Evolutionary conservation across 2,113 vertebrate genomes (phyloP).

Genomic region (Cephalopterus ornatus): DNA sequence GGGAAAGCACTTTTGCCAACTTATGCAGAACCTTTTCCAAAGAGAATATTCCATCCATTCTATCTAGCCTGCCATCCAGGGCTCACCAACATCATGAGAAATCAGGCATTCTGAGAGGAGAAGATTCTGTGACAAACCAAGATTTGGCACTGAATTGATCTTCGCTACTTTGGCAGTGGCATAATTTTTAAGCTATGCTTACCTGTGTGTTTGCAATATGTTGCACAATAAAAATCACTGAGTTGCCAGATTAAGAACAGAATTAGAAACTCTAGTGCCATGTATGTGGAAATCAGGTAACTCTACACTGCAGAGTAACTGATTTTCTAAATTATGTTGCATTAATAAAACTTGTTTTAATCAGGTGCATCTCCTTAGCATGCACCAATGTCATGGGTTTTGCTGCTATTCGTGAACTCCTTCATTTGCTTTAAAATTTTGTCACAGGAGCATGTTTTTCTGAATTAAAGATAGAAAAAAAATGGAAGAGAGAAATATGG

Average conservation of each 20-base stretch:
- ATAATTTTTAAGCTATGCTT: not conserved
- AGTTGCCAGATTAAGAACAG: not conserved
- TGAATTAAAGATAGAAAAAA: not conserved
- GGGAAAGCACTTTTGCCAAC: not conserved
- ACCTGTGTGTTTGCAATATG: not conserved
- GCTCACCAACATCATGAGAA: not conserved
- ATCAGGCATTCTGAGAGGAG: not conserved
- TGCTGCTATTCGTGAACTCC: not conserved
- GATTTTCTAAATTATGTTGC: not conserved
- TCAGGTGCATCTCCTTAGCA: not conserved
- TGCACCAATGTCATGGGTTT: not conserved
- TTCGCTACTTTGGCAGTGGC: not conserved
- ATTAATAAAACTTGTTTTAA: not conserved
- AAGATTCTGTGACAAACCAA: not conserved
- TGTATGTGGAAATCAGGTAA: not conserved
- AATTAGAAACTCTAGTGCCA: not conserved
- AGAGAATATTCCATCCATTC: not conserved
- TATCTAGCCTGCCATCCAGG: not conserved
- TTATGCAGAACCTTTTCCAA: not conserved
- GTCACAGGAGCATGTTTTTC: not conserved
- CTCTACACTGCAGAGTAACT: not conserved
- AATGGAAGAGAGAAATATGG: not conserved
- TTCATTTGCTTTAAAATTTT: not conserved
- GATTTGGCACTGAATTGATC: not conserved
- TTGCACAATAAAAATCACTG: not conserved